Base-by-base conservation (phyloP, 2,888 invertebrate species). In the Lobophora halterata region DNA sequence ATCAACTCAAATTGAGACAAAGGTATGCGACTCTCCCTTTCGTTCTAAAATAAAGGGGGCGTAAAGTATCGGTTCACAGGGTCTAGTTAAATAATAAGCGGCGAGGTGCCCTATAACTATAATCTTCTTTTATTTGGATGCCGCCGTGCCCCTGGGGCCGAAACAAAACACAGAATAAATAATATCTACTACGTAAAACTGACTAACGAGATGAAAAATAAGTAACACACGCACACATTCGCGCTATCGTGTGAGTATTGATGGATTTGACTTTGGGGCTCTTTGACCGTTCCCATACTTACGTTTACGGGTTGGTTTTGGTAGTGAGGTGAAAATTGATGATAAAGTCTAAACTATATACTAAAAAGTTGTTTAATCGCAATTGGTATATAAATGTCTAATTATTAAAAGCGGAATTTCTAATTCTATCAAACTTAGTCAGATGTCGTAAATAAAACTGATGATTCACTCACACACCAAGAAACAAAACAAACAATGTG, bases 81-180 rank as follows among this genome's bases (percentile, higher is more conserved):
- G 61, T 63, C 79, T 82, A 81, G 80, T 83, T 86, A 79, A 80
- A 82, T 85, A 85, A 82, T 79, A 79, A 82, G 79, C 78, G 76
- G 73, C 66, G 62, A 61, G 62, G 69, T 66, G 75, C 73, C 78
- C 74, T 81, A 67, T 80, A 83, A 83, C 79, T 82, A 81, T 80
- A 79, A 79, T 81, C 76, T 79, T 61, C 65, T 77, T 83, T 83
- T 80, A 75, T 82, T 81, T 77, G 76, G 56, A 25, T 70, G 75
- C 74, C 71, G 72, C 68, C 41, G 58, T 53, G 67, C 62, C 75
- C 70, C 71, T 59, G 65, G 58, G n/a, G 71, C 75, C 60, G 70
- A 75, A 71, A 75, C 71, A 64, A 66, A 67, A 58, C 37, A 37
- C 43, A 43, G 37, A 17, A 10, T 17, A 29, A 18, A 10, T 8